Conservation (phyloP, 1,140 invertebrate genomes). For the Rhopalosiphum maidis region DNA sequence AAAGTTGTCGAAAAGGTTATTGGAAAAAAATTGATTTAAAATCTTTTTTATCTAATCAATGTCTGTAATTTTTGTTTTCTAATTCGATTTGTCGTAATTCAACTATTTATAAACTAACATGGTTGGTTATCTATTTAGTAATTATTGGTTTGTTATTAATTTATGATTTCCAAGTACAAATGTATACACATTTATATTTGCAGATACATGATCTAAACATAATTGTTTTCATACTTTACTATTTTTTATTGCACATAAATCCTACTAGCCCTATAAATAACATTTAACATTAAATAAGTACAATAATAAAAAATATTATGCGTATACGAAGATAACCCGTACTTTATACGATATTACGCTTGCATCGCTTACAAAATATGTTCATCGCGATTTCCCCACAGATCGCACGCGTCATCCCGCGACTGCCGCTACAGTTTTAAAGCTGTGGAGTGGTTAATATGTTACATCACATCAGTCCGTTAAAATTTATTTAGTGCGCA, state of each 20-base stretch:
- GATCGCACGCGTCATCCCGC: background rate
- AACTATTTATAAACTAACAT: too few relatives aligned
- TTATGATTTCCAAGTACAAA: background rate
- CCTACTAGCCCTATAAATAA: background rate
- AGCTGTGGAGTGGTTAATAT: background rate
- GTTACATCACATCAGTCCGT: background rate
- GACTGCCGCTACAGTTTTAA: background rate
- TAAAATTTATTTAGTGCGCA: background rate
- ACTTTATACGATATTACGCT: background rate
- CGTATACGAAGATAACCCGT: background rate
- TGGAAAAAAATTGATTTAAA: background rate
- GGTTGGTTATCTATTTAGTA: too few relatives aligned
- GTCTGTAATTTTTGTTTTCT: background rate
- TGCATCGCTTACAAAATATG: background rate
- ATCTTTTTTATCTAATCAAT: background rate
- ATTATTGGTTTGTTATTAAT: background rate
- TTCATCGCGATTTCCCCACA: background rate
- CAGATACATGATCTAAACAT: background rate
- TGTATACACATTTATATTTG: background rate
- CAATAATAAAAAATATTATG: background rate
- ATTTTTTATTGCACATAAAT: background rate
- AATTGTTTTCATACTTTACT: background rate
- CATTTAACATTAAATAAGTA: background rate
- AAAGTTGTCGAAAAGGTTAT: background rate
- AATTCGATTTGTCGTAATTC: background rate